phyloP scores from a whole-genome alignment of 2,797 vertebrate species.

The Mus caroli region DNA sequence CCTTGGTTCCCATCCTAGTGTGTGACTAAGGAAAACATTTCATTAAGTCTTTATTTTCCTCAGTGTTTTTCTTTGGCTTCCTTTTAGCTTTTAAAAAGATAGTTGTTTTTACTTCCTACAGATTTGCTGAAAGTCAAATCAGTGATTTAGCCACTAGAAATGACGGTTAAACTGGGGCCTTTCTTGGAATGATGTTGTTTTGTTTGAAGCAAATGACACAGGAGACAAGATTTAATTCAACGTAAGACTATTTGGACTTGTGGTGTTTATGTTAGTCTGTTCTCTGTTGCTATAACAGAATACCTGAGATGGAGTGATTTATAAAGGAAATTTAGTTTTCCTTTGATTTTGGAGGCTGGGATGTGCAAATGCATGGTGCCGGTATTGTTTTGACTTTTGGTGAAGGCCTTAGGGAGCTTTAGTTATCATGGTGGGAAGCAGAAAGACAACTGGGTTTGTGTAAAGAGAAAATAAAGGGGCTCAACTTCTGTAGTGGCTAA shows the following conservation, averaged over 20 bases:
- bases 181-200: slow-evolving; percentile 64
- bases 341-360: neutral
- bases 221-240: slow-evolving; percentile 52
- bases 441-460: neutral
- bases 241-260: slow-evolving; percentile 56
- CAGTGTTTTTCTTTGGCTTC: slow-evolving; percentile 41
- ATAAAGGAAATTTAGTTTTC: slow-evolving; percentile 15
- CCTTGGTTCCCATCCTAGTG: neutral
- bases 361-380: neutral
- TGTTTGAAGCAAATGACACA: slow-evolving; percentile 57
- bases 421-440: neutral
- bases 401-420: neutral
- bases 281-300: slow-evolving; percentile 5
- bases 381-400: neutral
- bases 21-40: neutral
- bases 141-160: slow-evolving; percentile 46
- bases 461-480: neutral
- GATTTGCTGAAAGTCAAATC: slow-evolving; percentile 37
- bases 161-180: slow-evolving; percentile 55
- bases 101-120: slow-evolving; percentile 40
- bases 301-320: neutral
- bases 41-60: slow-evolving; percentile 58
- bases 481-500: neutral
- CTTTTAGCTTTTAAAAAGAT: slow-evolving; percentile 29
- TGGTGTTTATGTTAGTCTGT: neutral